Evolutionary conservation across 2,113 vertebrate genomes (phyloP).

Genomic region (Haemorhous mexicanus): DNA sequence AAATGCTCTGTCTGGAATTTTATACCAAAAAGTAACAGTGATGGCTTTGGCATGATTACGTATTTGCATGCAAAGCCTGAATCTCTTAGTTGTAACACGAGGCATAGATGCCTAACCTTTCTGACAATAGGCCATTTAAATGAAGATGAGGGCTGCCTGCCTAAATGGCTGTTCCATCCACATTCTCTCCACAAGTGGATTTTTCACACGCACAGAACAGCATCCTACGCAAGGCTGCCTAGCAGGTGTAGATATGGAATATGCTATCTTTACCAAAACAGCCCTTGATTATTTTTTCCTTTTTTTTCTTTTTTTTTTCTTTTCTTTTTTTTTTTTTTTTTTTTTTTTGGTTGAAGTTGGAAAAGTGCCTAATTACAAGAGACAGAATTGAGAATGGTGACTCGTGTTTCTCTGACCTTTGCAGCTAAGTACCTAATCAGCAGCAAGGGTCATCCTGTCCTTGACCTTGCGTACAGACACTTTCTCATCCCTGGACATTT

Average conservation of each 20-base stretch:
- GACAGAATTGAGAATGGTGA: background rate
- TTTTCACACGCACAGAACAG: background rate
- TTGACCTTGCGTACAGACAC: background rate
- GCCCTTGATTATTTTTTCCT: accelerated
- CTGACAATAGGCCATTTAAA: background rate
- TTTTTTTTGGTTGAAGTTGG: no score
- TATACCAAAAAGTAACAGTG: background rate
- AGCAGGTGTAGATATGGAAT: background rate
- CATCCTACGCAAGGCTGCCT: background rate
- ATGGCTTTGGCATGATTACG: accelerated
- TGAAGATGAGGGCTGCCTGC: background rate
- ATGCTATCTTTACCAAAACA: background rate
- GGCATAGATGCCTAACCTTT: background rate
- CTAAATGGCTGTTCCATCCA: background rate
- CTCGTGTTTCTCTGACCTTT: background rate
- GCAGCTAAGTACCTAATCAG: background rate
- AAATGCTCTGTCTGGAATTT: background rate
- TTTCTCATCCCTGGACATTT: background rate
- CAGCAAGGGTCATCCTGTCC: background rate
- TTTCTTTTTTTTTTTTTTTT: background rate
- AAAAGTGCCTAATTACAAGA: background rate
- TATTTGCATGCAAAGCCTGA: background rate
- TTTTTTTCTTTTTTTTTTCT: background rate
- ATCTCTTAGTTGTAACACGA: background rate
- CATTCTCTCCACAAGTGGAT: background rate